phyloP scores from a whole-genome alignment of 2,797 vertebrate genomes.

The Thaleichthys pacificus region DNA sequence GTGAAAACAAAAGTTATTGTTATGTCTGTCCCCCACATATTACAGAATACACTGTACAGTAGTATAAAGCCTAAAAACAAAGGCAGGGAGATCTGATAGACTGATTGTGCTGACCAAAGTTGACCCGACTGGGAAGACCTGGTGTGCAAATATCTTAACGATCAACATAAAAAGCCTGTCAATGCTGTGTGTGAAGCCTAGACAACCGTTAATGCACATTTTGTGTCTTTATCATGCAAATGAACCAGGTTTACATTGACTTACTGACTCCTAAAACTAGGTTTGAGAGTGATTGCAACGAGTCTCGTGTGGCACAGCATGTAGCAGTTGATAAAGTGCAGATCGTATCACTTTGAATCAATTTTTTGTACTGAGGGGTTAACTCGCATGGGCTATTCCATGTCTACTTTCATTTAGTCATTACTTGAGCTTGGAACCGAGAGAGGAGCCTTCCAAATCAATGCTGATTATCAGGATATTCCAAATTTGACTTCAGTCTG shows the following conservation, averaged over 20 bases:
- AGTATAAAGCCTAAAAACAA: neutral
- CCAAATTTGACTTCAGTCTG: slow-evolving; percentile 8
- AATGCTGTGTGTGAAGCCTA: slow-evolving; percentile 23
- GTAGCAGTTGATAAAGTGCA: slow-evolving; percentile 39
- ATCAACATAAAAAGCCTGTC: neutral
- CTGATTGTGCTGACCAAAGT: neutral
- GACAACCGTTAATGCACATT: slow-evolving; percentile 25
- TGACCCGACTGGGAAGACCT: neutral
- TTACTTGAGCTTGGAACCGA: slow-evolving; percentile 15
- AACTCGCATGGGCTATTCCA: slow-evolving; percentile 17
- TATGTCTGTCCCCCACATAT: neutral
- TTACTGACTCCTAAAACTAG: slow-evolving; percentile 21
- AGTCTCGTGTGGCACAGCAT: slow-evolving; percentile 16
- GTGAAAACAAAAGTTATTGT: neutral
- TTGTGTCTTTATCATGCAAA: slow-evolving; percentile 42
- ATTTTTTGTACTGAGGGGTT: slow-evolving; percentile 34
- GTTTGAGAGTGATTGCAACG: slow-evolving; percentile 21
- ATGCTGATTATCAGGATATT: slow-evolving; percentile 6
- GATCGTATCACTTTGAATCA: slow-evolving; percentile 33
- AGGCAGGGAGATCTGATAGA: neutral
- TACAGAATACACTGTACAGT: neutral
- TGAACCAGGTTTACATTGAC: slow-evolving; percentile 27
- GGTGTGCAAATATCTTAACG: slow-evolving; percentile 2
- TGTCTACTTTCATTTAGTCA: slow-evolving; percentile 53
- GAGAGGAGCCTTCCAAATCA: slow-evolving; percentile 15